Base-by-base conservation (phyloP, 2,113 vertebrate genomes). In the Mungos mungo region DNA sequence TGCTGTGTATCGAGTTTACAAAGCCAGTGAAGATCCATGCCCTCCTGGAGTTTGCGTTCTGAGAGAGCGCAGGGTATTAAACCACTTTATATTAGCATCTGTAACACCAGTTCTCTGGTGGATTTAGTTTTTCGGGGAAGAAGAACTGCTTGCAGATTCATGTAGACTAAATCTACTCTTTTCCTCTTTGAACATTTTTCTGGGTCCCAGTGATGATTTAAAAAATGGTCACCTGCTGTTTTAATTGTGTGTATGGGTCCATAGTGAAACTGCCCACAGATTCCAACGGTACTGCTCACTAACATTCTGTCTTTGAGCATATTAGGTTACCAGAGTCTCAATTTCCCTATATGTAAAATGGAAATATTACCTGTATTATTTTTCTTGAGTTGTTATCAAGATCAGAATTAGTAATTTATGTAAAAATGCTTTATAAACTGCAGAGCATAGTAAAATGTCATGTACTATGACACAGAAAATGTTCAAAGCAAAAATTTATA, bases 101-200 rank as follows among this genome's bases (percentile, higher is more conserved):
- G 86, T 50, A 27, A 57, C 21, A 29, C 81, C 8, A 35, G 0
- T 80, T 88, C 38, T 90, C 13, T 72, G 27, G 18, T 95, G 13
- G 54, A 50, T 82, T 87, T 95, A 87, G 50, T 57, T 90, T 91
- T 83, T 88, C 60, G 91, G 25, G 77, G 21, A 93, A 69, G 74
- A 92, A 90, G 27, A 92, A 60, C 7, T 95, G 38, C 47, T 96
- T 94, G 6, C 66, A 92, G 47, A 92, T 94, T 95, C 27, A 15
- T 74, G 27, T 91, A 91, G 35, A 68, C 21, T 74, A 91, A 84
- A 88, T 90, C 19, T 2, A 16, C 19, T 93, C 66, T 96, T 88
- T 95, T 7, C 10, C 57, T 87, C 54, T 91, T 92, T 74, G 18
- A 81, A 74, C 92, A 35, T 1, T 4, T 11, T 97, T 82, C 71